These are phyloP conservation scores for Cybosia mesomella DNA, from an alignment of 2,888 invertebrate genomes.

Conservation along the genomic window DNA sequence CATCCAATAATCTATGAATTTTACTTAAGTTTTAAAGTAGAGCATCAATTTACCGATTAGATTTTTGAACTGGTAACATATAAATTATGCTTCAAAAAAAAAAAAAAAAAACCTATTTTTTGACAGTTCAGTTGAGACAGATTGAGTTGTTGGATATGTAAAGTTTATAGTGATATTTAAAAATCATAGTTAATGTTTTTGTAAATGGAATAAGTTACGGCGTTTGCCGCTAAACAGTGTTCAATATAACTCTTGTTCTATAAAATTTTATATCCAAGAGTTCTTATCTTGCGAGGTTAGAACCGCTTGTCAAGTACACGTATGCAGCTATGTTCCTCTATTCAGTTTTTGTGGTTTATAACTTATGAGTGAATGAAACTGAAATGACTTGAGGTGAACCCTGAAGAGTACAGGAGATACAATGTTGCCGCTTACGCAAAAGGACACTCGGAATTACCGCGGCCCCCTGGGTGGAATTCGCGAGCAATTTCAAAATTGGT, in stretches of 20 bases:
- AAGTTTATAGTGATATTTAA: slow-evolving; percentile 40
- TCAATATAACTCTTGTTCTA: slow-evolving; percentile 16
- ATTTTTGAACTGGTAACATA: slow-evolving; percentile 40
- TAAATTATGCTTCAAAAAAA: no score
- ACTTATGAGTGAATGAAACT: slow-evolving; percentile 57
- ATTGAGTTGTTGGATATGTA: slow-evolving; percentile 48
- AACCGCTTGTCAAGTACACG: slow-evolving; percentile 80
- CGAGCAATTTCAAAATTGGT: slow-evolving; percentile 92
- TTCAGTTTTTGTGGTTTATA: slow-evolving; percentile 68
- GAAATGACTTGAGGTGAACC: slow-evolving; percentile 76
- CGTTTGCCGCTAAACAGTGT: slow-evolving; percentile 26
- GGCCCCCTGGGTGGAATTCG: slow-evolving; percentile 88
- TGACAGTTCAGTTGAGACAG: slow-evolving; percentile 49
- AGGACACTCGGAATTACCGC: slow-evolving; percentile 88
- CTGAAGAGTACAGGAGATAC: slow-evolving; percentile 60
- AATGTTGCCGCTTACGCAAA: slow-evolving; percentile 93
- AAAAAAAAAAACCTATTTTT: no score
- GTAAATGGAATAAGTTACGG: slow-evolving; percentile 38
- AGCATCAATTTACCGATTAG: background rate
- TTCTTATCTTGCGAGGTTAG: slow-evolving; percentile 71
- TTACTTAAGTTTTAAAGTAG: background rate
- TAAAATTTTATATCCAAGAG: slow-evolving; percentile 28
- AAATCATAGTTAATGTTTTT: slow-evolving; percentile 43
- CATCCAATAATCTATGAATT: no score
- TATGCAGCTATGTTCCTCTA: slow-evolving; percentile 77